A percentile compares a stretch with the other conserved stretches of the same genome.
phyloP scores from a whole-genome alignment of 2,113 vertebrate species.

The Piprites chloris region DNA sequence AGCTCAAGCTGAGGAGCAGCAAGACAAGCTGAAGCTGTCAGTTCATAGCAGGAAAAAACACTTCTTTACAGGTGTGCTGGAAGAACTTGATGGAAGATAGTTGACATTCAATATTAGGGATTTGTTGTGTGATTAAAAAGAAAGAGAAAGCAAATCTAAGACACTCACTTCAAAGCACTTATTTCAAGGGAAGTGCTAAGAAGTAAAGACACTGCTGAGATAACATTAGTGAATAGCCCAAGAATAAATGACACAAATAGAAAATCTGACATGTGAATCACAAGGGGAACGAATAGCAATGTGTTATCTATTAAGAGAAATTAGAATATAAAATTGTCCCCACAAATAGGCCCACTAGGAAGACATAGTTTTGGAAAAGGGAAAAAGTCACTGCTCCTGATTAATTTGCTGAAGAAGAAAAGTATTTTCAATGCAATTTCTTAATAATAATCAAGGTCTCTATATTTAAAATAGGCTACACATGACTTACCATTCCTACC shows the following conservation, averaged over 20 bases:
- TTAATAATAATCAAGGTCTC: neutral
- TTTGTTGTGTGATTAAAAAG: conserved; percentile 1
- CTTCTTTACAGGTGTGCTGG: neutral
- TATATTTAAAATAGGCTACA: neutral
- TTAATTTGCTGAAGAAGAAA: neutral
- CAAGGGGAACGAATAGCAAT: neutral
- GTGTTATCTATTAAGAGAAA: neutral
- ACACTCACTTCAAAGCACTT: conserved; percentile 29
- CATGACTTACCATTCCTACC: neutral
- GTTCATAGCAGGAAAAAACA: neutral
- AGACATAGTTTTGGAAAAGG: neutral
- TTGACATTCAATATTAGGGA: neutral
- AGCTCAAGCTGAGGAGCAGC: neutral
- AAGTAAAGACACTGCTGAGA: neutral
- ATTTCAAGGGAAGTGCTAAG: conserved; percentile 33
- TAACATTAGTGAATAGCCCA: neutral
- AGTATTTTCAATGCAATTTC: neutral
- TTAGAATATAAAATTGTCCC: neutral
- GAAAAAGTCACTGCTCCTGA: neutral
- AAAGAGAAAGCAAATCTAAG: neutral
- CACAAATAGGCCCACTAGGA: neutral
- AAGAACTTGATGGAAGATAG: neutral
- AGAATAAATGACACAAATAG: neutral
- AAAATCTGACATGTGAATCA: conserved; percentile 5
- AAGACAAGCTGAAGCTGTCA: neutral